These are phyloP conservation scores for Glomeris maerens DNA, from an alignment of 1,140 invertebrate genomes.

Conservation along the genomic window DNA sequence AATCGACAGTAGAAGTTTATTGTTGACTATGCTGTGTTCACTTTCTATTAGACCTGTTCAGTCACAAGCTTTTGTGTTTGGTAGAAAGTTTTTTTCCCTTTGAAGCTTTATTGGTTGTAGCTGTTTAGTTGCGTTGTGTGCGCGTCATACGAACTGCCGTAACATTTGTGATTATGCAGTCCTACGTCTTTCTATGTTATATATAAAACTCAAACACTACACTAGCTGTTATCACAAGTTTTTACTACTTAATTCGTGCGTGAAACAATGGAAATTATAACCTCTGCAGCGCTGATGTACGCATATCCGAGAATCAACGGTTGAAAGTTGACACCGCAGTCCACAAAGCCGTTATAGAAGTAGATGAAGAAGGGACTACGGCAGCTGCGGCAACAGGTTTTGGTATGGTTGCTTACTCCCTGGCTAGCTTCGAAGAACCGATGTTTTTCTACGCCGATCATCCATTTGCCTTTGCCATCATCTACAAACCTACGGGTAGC, in stretches of 20 bases:
- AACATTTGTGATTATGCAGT: no score
- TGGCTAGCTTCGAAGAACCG: not conserved
- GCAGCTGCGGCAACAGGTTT: slow-evolving; percentile 54
- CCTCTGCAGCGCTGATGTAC: slow-evolving; percentile 34
- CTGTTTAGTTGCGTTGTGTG: no score
- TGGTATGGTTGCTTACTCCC: not conserved
- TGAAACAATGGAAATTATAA: not conserved
- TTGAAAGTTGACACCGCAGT: slow-evolving; percentile 45
- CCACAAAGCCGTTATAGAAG: slow-evolving; percentile 67
- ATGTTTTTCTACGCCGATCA: not conserved
- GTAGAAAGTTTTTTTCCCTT: no score
- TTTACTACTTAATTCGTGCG: not conserved
- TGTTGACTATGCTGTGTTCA: no score
- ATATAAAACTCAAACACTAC: no score
- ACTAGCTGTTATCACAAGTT: no score
- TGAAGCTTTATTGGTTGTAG: no score
- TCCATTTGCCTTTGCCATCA: slow-evolving; percentile 5
- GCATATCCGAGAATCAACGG: slow-evolving; percentile 30
- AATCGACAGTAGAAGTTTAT: no score
- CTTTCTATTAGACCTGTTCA: no score
- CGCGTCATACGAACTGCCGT: no score
- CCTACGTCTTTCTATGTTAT: no score
- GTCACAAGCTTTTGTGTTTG: no score
- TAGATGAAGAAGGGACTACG: slow-evolving; percentile 63
- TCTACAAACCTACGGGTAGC: not conserved